Evolutionary conservation across 2,113 vertebrate species (phyloP).

Genomic region (Lipotes vexillifer): DNA sequence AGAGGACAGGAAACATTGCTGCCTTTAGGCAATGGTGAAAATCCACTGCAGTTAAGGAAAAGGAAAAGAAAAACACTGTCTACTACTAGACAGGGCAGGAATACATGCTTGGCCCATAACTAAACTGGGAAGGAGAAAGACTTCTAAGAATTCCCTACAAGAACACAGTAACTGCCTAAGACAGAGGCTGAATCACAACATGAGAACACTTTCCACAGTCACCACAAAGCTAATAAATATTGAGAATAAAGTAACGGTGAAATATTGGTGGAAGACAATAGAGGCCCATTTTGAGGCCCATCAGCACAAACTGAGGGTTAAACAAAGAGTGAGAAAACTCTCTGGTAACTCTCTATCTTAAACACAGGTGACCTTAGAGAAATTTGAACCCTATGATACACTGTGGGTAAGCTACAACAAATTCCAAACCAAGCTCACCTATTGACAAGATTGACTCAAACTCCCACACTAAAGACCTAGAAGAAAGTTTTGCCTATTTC

Average conservation of each 20-base stretch:
- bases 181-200: neutral
- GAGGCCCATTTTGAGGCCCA: neutral
- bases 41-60: neutral
- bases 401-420: neutral
- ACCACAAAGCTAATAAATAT: neutral
- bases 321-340: neutral
- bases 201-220: neutral
- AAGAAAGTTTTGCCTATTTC: neutral
- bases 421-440: neutral
- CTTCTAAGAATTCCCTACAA: neutral
- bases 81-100: neutral
- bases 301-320: neutral
- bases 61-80: neutral
- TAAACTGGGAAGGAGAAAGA: neutral
- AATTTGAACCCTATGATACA: neutral
- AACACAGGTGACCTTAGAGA: neutral
- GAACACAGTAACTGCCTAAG: neutral
- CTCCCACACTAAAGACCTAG: neutral
- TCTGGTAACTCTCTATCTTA: neutral
- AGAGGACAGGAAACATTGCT: neutral
- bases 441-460: neutral
- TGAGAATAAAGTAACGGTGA: neutral
- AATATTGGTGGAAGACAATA: neutral
- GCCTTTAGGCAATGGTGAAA: neutral
- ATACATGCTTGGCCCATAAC: neutral